Percentiles rank a stretch among this genome's conserved stretches.
Conservation (phyloP, 2,888 invertebrate species). For the Dichetophora obliterata region DNA sequence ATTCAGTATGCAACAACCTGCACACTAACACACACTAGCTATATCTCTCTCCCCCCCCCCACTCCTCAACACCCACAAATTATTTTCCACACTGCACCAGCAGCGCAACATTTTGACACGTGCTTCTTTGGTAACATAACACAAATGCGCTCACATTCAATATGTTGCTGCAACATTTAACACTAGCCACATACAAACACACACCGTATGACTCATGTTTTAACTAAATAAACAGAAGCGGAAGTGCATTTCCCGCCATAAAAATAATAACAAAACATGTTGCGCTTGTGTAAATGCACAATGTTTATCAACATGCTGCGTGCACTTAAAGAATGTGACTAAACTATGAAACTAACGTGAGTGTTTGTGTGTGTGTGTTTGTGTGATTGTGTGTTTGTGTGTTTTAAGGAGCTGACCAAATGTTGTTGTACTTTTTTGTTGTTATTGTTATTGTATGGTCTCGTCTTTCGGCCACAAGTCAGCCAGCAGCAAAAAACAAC, state of each 20-base stretch:
- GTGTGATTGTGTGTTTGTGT: background rate
- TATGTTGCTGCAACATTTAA: constrained; percentile 18
- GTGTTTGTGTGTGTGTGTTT: background rate
- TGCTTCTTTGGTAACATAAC: constrained; percentile 38
- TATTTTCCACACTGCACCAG: background rate
- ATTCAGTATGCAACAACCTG: too few relatives aligned
- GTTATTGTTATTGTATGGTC: background rate
- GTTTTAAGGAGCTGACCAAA: constrained; percentile 7
- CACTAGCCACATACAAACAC: constrained; percentile 28
- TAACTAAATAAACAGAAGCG: constrained; percentile 25
- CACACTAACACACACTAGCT: too few relatives aligned
- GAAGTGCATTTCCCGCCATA: constrained; percentile 49
- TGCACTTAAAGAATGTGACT: background rate
- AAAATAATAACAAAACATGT: constrained; percentile 28
- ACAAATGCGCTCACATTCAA: constrained; percentile 17
- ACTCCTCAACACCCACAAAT: background rate
- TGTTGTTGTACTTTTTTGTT: background rate
- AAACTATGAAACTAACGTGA: background rate
- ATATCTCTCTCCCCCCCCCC: too few relatives aligned
- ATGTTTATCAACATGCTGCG: constrained; percentile 37
- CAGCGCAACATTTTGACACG: constrained; percentile 23
- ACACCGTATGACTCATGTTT: constrained; percentile 1
- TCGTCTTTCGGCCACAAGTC: background rate
- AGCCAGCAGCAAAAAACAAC: constrained; percentile 6
- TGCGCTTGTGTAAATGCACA: constrained; percentile 6